Evolutionary conservation across 2,797 vertebrate genomes (phyloP), one percentile per base, ranked within the genome.

Genomic region (Anomalospiza imberbis): DNA sequence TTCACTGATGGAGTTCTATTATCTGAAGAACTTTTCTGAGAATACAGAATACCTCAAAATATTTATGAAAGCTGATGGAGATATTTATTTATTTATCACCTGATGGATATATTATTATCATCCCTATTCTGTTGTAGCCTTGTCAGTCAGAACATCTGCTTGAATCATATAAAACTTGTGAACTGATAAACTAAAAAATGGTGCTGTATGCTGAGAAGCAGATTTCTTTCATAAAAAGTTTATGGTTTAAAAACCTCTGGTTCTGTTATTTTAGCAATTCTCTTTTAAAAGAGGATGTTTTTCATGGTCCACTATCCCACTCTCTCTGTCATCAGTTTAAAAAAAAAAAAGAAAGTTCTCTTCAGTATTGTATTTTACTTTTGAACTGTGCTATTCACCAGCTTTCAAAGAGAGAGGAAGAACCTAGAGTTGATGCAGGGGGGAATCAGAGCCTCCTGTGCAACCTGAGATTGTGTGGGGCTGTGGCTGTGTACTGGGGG

Each of bases 41-140:
- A 96, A 71, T 62, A 91, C n/a, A 94, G 85, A 74, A 48, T 70
- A 83, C 85, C 94, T 91, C 50, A 62, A 94, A 96, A 95, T 94
- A 95, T 93, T 96, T 96, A 82, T 75, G 26, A 89, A 90, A 36
- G 38, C 31, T n/a, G 63, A 93, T 89, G 71, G 62, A 96, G 96
- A 95, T 95, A 87, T 72, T 95, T 94, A 85, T 77, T 96, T 95
- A 85, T 88, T 50, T 94, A 84, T 96, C 78, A 94, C 73, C 90
- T 89, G 71, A 74, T 95, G 74, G 83, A 60, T 91, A 80, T 58
- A 63, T 93, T 95, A 65, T 89, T n/a, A 63, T 92, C 57, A 61
- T 92, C 57, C 88, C 40, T 91, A 17, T 45, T 92, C 63, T 82
- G 5, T 61, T 94, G 44, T 72, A 91, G 80, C 55, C 62, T 75